Evolutionary conservation across 2,113 vertebrate species (phyloP), one percentile per base, ranked within the genome.

Genomic region (Leptobrachium leishanense): DNA sequence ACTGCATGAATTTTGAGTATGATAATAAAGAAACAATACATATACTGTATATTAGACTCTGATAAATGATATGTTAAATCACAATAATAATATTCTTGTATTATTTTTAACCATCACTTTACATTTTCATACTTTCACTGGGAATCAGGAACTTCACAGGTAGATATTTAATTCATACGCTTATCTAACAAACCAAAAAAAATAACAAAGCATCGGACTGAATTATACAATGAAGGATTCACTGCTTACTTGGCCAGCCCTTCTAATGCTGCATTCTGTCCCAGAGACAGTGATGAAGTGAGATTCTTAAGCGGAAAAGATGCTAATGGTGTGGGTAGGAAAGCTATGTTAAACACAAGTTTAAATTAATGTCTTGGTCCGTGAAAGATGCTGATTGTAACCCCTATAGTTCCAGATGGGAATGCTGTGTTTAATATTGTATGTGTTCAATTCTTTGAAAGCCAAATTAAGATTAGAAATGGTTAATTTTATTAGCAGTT

Each of bases 131-230:
- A 73, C 39, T 57, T 43, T 68, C 43, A 50, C 53, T 68, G 3
- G 59, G 64, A 31, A 81, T 63, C 68, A 81, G 46, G 72, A 31
- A 62, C 53, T 81, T 43, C 46, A 68, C 40, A 67, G 54, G 68
- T 53, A 74, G 73, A 73, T 68, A 81, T 74, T 81, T 81, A 71
- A 81, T 54, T 81, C 74, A 74, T 31, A 54, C 74, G 78, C 40
- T 65, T 68, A 44, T 50, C 20, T 31, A 31, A 31, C 20, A 31
- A 31, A 31, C 0, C 20, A 59, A 73, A 68, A 67, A 73, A 73
- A 59, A 81, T 68, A 69, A 50, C 39, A 74, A 65, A 9, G 9
- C 13, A 42, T 74, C 67, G 73, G 77, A 65, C 65, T 46, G n/a
- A 31, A 44, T 79, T 67, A 74, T 41, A 79, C 54, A 79, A 65